A percentile compares a stretch with the other conserved stretches of the same genome.
These are phyloP conservation scores for Istiophorus platypterus DNA, from an alignment of 2,113 vertebrate genomes.

Conservation along the genomic window DNA sequence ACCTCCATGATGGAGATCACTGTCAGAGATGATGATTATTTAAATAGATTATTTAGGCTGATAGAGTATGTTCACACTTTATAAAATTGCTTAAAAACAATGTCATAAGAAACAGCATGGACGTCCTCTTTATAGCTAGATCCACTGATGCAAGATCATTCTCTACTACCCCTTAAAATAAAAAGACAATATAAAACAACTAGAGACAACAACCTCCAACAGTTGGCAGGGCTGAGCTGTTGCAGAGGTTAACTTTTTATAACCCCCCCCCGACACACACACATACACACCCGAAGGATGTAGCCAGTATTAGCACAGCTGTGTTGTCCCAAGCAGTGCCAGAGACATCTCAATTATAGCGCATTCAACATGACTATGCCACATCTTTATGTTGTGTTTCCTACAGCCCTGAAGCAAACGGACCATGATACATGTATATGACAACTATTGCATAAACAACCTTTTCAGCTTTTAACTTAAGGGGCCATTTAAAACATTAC, in stretches of 20 bases:
- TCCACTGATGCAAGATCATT: too few relatives aligned
- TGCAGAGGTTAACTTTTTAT: neutral
- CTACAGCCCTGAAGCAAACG: neutral
- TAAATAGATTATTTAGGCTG: slow-evolving; percentile 9
- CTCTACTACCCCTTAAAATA: neutral
- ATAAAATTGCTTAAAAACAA: neutral
- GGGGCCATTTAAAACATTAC: neutral
- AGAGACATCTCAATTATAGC: neutral
- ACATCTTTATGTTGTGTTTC: neutral
- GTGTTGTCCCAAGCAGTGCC: neutral
- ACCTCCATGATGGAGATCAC: slow-evolving; percentile 82
- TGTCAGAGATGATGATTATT: slow-evolving; percentile 61
- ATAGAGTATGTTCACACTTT: neutral
- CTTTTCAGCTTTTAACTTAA: neutral
- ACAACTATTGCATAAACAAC: neutral
- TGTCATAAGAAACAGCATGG: neutral
- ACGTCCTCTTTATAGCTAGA: neutral
- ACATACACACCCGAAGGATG: neutral
- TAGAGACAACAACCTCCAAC: neutral
- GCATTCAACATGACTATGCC: neutral
- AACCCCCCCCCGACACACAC: neutral
- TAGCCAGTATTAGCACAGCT: slow-evolving; percentile 17
- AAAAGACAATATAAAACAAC: neutral
- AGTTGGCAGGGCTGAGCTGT: neutral
- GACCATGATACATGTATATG: neutral